Evolutionary conservation across 2,888 invertebrate species (phyloP).

Genomic region (Drosophila ustulata): DNA sequence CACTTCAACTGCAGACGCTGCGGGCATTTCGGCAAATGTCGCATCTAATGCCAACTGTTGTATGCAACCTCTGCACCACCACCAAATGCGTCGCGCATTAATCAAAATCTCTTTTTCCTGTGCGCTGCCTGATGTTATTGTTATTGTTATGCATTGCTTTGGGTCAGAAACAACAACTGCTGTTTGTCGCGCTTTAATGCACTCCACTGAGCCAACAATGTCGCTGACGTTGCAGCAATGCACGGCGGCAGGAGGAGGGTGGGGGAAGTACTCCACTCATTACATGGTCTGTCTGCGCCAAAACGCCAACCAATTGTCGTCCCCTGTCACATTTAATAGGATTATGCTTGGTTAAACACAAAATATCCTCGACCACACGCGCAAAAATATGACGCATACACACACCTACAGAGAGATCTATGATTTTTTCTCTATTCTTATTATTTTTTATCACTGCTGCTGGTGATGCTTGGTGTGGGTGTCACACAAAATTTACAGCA

Average conservation of each 20-base stretch:
- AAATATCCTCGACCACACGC: constrained; percentile 56
- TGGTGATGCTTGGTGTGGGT: constrained; percentile 11
- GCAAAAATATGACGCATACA: constrained; percentile 19
- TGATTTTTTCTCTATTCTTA: background rate
- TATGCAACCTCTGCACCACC: constrained; percentile 11
- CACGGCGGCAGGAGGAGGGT: too few relatives aligned
- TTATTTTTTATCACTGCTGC: background rate
- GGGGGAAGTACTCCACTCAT: constrained; percentile 28
- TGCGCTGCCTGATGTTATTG: constrained; percentile 21
- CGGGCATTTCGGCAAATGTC: constrained; percentile 54
- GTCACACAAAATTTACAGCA: constrained; percentile 66
- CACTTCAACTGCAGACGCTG: constrained; percentile 67
- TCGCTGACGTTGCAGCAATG: constrained; percentile 27
- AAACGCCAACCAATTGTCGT: constrained; percentile 75
- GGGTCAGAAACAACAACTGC: constrained; percentile 56
- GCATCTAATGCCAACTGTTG: constrained; percentile 29
- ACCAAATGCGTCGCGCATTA: constrained; percentile 64
- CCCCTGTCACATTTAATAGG: constrained; percentile 76
- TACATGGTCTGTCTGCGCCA: constrained; percentile 49
- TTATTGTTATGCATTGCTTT: constrained; percentile 39
- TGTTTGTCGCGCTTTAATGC: constrained; percentile 75
- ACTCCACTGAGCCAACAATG: constrained; percentile 67
- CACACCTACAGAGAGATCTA: background rate
- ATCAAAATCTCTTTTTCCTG: constrained; percentile 76
- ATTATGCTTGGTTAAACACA: constrained; percentile 80